Evolutionary conservation across 2,888 invertebrate species (phyloP).

Genomic region (Podotricha telesiphe): DNA sequence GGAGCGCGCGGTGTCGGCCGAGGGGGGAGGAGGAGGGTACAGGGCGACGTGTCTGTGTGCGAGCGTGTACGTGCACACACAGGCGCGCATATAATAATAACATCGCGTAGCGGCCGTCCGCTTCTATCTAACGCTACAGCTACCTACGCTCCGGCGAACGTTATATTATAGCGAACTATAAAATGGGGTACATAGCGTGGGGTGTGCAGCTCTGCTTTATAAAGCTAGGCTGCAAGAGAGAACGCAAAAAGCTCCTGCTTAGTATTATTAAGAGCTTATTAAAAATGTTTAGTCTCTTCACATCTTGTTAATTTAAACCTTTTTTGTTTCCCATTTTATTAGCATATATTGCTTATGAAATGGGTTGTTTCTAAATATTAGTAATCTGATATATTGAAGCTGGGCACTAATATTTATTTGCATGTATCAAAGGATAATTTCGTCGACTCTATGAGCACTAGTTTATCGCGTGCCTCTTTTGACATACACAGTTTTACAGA

Average conservation of each 20-base stretch:
- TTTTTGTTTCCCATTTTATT: neutral
- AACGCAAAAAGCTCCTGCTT: conserved; percentile 42
- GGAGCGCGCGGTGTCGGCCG: conserved; percentile 35
- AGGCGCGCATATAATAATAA: conserved; percentile 65
- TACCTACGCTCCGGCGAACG: conserved; percentile 63
- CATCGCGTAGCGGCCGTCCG: conserved; percentile 72
- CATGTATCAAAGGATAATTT: neutral
- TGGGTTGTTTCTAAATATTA: neutral
- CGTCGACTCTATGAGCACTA: neutral
- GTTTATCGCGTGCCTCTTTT: conserved; percentile 7
- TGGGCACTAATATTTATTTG: neutral
- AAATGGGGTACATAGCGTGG: conserved; percentile 71
- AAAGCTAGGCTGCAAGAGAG: conserved; percentile 52
- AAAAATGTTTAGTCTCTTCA: conserved; percentile 27
- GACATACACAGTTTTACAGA: conserved; percentile 30
- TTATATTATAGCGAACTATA: conserved; percentile 68
- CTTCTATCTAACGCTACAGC: conserved; percentile 75
- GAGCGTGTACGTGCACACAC: conserved; percentile 62
- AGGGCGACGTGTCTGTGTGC: conserved; percentile 53
- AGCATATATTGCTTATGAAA: too few relatives aligned
- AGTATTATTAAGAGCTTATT: conserved; percentile 40
- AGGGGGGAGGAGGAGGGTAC: conserved; percentile 35
- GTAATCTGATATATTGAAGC: neutral
- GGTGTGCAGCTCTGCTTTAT: conserved; percentile 63
- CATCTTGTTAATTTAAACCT: neutral